Conservation (phyloP, 2,113 vertebrate genomes). For the Alethe castanea region DNA sequence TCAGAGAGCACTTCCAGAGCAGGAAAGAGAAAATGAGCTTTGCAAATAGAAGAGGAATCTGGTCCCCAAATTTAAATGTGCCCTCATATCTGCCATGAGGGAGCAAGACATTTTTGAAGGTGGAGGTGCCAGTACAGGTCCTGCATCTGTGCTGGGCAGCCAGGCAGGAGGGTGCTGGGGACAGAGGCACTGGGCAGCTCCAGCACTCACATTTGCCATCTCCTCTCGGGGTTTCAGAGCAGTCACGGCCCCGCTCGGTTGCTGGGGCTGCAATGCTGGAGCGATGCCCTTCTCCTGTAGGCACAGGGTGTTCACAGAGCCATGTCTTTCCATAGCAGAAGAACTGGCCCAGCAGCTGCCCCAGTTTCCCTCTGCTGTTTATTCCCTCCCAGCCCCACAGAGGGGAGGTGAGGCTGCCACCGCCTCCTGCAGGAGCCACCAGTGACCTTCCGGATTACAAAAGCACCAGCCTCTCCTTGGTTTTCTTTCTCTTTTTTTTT, state of each 20-base stretch:
- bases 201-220: not conserved
- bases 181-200: not conserved
- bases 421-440: not conserved
- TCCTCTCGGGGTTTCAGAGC: not conserved
- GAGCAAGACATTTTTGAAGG: rapidly evolving
- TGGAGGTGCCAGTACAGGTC: rapidly evolving
- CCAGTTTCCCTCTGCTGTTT: not conserved
- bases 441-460: not conserved
- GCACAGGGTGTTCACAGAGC: not conserved
- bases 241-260: not conserved
- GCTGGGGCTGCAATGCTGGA: conserved; percentile 10
- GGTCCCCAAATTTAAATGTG: not conserved
- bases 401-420: not conserved
- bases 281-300: not conserved
- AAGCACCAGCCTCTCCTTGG: not conserved
- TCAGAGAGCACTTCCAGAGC: not conserved
- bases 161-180: not conserved
- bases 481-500: not conserved
- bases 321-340: not conserved
- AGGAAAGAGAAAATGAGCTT: not conserved
- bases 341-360: not conserved
- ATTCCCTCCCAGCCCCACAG: not conserved
- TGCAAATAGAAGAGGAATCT: not conserved
- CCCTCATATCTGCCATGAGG: rapidly evolving
- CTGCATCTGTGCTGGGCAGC: not conserved